These are phyloP conservation scores for Pyrgus malvae DNA, from an alignment of 2,888 invertebrate species.

Conservation along the genomic window DNA sequence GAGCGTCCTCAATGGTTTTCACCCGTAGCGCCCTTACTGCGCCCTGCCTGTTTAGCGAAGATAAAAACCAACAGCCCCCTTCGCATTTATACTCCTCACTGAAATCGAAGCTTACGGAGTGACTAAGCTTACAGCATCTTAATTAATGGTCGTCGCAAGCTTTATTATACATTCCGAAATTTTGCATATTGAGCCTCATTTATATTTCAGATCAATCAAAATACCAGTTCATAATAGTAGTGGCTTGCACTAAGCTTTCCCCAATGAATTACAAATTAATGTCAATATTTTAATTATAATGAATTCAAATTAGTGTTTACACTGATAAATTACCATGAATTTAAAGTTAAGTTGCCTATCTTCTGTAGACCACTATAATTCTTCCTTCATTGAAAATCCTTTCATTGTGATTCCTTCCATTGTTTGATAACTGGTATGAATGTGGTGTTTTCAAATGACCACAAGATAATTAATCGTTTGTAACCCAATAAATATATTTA, in stretches of 20 bases:
- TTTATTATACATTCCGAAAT: constrained; percentile 14
- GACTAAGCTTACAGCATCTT: constrained; percentile 23
- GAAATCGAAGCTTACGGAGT: constrained; percentile 33
- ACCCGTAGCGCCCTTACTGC: constrained; percentile 31
- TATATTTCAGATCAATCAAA: constrained; percentile 26
- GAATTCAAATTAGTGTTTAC: too few species aligned
- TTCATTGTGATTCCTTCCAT: too few species aligned
- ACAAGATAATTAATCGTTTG: too few species aligned
- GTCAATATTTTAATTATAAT: constrained; percentile 4
- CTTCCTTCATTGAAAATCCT: too few species aligned
- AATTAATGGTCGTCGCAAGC: constrained; percentile 25
- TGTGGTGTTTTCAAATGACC: too few species aligned
- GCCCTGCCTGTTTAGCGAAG: constrained; percentile 43
- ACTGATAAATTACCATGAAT: too few species aligned
- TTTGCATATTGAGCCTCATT: constrained; percentile 26
- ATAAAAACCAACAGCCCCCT: constrained; percentile 47
- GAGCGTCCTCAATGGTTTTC: constrained; percentile 19
- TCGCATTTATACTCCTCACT: constrained; percentile 34
- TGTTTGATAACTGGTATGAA: too few species aligned
- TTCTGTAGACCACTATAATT: too few species aligned
- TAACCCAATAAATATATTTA: too few species aligned
- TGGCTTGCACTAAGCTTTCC: constrained; percentile 20
- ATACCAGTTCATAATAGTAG: constrained; percentile 22
- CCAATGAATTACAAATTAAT: constrained; percentile 15
- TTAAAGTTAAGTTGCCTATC: too few species aligned